These are phyloP conservation scores for Lordiphosa clarofinis DNA, from an alignment of 1,140 invertebrate genomes.

Conservation along the genomic window DNA sequence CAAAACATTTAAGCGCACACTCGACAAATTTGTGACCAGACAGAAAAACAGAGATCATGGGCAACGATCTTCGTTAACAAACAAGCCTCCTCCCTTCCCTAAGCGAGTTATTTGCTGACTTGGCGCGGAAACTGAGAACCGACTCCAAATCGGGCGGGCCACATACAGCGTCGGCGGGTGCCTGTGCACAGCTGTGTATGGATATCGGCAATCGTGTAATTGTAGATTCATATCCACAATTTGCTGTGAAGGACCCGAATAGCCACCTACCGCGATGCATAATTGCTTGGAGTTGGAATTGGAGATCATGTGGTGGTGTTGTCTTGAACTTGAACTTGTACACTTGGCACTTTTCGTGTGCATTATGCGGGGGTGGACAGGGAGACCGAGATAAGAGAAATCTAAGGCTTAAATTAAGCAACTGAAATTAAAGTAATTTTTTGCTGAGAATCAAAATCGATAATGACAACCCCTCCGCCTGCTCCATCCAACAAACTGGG, in stretches of 20 bases:
- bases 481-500: conserved; percentile 37
- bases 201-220: conserved; percentile 62
- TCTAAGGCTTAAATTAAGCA: background rate
- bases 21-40: conserved; percentile 68
- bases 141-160: conserved; percentile 25
- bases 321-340: conserved; percentile 44
- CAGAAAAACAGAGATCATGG: conserved; percentile 37
- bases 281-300: conserved; percentile 25
- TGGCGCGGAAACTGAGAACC: conserved; percentile 29
- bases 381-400: conserved; percentile 4
- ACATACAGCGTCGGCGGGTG: conserved; percentile 50
- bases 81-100: conserved; percentile 3
- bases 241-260: conserved; percentile 13
- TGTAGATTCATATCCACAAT: conserved; percentile 52
- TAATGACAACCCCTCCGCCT: conserved; percentile 26
- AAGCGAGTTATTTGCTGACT: conserved; percentile 63
- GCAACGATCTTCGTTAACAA: conserved; percentile 21
- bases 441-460: conserved; percentile 34
- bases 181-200: conserved; percentile 30
- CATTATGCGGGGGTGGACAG: background rate
- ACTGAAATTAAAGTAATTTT: conserved; percentile 16
- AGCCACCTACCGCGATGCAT: conserved; percentile 48
- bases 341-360: background rate
- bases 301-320: conserved; percentile 21
- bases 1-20: conserved; percentile 74